Conservation (phyloP, 1,140 invertebrate species). For the Drosophila ambigua region DNA sequence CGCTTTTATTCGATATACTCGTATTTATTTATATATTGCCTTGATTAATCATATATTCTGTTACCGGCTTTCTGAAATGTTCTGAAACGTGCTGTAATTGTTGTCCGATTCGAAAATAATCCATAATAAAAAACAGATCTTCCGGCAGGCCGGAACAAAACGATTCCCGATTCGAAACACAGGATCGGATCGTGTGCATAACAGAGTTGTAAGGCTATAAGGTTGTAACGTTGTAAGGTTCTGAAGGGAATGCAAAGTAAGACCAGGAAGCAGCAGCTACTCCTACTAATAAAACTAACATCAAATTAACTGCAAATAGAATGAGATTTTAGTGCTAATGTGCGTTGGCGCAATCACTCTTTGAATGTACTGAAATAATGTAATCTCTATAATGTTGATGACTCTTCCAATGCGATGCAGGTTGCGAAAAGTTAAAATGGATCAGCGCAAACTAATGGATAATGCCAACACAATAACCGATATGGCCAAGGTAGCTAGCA, state of each 20-base stretch:
- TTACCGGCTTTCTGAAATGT: too few species aligned
- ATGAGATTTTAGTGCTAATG: slow-evolving; percentile 24
- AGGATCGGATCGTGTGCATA: slow-evolving; percentile 1
- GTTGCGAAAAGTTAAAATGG: slow-evolving; percentile 99
- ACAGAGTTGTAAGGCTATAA: too few species aligned
- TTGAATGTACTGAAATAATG: slow-evolving; percentile 38
- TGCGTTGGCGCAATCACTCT: slow-evolving; percentile 12
- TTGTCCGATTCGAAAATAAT: neutral
- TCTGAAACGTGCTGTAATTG: slow-evolving; percentile 1
- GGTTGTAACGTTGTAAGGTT: too few species aligned
- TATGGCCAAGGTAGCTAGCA: slow-evolving; percentile 97
- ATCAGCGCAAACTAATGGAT: slow-evolving; percentile 99
- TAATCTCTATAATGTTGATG: slow-evolving; percentile 56
- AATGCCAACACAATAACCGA: slow-evolving; percentile 99
- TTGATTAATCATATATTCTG: too few species aligned
- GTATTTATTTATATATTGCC: too few species aligned
- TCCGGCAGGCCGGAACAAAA: too few species aligned
- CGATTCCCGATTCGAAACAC: too few species aligned
- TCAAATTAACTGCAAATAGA: neutral
- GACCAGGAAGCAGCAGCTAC: too few species aligned
- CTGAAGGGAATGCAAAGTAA: too few species aligned
- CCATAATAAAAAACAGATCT: too few species aligned
- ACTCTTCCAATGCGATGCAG: slow-evolving; percentile 85
- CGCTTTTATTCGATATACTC: too few species aligned
- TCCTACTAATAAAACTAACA: neutral